Base-by-base conservation (phyloP, 2,113 vertebrate species). In the Alosa alosa region DNA sequence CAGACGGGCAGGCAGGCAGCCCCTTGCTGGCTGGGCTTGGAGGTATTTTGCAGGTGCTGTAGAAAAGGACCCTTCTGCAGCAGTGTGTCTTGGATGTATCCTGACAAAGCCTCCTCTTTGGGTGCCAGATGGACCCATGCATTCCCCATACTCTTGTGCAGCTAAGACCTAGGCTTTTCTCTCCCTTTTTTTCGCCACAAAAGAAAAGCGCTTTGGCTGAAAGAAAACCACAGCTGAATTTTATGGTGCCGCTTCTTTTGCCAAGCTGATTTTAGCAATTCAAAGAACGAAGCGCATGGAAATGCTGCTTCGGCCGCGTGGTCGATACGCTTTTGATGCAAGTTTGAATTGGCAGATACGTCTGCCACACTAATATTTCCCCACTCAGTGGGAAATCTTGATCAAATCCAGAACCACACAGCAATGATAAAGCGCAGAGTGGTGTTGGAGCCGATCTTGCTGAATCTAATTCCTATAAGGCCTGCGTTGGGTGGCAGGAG, bases 181-280 rank as follows among this genome's bases (percentile, higher is more conserved):
- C 90, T 90, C 88, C 49, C 85, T 60, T 75, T 86, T 86, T 81
- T 86, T 84, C 88, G 86, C 90, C 92, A 94, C 94, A 95, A 95
- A 95, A 95, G 94, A 95, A 95, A 96, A 94, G 94, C 93, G 94
- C 94, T 94, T 96, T 96, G 95, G 95, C 94, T 95, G 94, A 94
- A 94, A 93, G 93, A 94, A 93, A 94, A 94, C 94, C 95, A 95
- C 95, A 95, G 95, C 95, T 95, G 95, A 95, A 94, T 95, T 94
- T 94, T 93, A 94, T 94, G 95, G 94, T 92, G 93, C 92, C 90
- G 92, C 92, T 93, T 94, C 93, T 93, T 93, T 94, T 95, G 95
- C 95, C 95, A 95, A 95, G 94, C 95, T 95, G 95, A 95, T 96
- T 95, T 95, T 93, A 95, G 90, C 94, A 94, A 95, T 95, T 95